Evolutionary conservation across 2,113 vertebrate species (phyloP), one percentile per base, ranked within the genome.

Genomic region (Neotragus moschatus): DNA sequence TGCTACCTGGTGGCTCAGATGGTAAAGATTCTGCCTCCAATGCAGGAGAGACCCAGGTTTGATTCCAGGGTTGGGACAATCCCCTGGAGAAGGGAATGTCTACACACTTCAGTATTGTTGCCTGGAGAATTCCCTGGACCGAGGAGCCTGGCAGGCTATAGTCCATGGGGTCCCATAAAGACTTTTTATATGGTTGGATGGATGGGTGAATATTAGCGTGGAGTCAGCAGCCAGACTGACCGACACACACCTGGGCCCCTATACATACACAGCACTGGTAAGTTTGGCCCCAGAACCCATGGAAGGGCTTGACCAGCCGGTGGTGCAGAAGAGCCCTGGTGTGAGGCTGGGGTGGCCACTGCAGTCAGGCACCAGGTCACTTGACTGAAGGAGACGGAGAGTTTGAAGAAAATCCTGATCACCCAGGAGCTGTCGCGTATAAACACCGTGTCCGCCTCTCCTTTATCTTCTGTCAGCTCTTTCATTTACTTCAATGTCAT

Each of bases 401-500:
- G 33, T 13, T 51, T 49, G 70, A 86, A 89, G 55, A 61, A 45
- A 82, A 21, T 80, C n/a, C 90, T 58, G 17, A n/a, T 58, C 28
- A 14, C 55, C 87, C 12, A 13, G 7, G 79, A 86, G n/a, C 53
- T 63, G 21, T 19, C 16, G 5, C 47, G 25, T 36, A 1, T 10
- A 77, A 81, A 30, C 49, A n/a, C 14, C 1, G 1, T 14, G 30
- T 47, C 58, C 75, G 17, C 60, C 39, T 51, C 26, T 87, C 58
- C n/a, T 93, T 91, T 92, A 45, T 63, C 33, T 53, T n/a, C 55
- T 79, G 55, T 45, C 26, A 63, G 28, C 36, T 73, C 70, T 93
- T 97, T 89, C 51, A 49, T 88, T 97, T 96, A 77, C 82, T 84
- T 66, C 8, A 43, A 15, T 55, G 55, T 87, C 87, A n/a, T 92